Percentiles rank a stretch among this genome's conserved stretches.
These are phyloP conservation scores for Pentamera pediparva DNA, from an alignment of 53 echinoderm and acorn worm genomes.

Conservation along the genomic window DNA sequence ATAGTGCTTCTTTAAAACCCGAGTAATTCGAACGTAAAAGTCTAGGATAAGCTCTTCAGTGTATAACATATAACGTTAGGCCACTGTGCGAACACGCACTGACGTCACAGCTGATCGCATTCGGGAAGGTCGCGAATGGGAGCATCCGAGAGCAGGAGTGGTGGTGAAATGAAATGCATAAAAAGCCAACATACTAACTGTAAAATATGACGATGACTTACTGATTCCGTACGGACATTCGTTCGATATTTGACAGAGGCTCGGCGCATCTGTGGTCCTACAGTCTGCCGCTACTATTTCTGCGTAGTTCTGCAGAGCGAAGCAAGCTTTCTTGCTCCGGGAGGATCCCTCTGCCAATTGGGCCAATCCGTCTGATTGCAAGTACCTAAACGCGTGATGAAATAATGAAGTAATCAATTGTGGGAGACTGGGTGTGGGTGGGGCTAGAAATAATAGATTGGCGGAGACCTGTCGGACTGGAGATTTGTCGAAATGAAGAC, in stretches of 20 bases:
- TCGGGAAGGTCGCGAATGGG: not conserved
- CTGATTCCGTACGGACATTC: constrained; percentile 18
- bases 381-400: not conserved
- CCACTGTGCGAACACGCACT: too few species aligned
- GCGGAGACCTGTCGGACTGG: too few species aligned
- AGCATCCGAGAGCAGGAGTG: not conserved
- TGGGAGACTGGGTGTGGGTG: too few species aligned
- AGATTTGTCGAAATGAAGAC: too few species aligned
- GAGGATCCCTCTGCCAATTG: not conserved
- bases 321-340: not conserved
- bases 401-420: not conserved
- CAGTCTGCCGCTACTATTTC: not conserved
- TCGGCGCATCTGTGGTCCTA: constrained; percentile 1
- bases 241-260: constrained; percentile 7
- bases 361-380: not conserved
- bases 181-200: not conserved
- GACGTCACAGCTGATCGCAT: not conserved
- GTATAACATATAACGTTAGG: too few species aligned
- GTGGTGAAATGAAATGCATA: not conserved
- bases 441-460: too few species aligned
- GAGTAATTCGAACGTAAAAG: too few species aligned
- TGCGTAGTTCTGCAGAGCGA: not conserved
- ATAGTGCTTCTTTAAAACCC: too few species aligned
- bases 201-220: not conserved
- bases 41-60: too few species aligned